These are phyloP conservation scores for Phaenicophaeus curvirostris DNA, from an alignment of 2,797 vertebrate species.

Conservation along the genomic window DNA sequence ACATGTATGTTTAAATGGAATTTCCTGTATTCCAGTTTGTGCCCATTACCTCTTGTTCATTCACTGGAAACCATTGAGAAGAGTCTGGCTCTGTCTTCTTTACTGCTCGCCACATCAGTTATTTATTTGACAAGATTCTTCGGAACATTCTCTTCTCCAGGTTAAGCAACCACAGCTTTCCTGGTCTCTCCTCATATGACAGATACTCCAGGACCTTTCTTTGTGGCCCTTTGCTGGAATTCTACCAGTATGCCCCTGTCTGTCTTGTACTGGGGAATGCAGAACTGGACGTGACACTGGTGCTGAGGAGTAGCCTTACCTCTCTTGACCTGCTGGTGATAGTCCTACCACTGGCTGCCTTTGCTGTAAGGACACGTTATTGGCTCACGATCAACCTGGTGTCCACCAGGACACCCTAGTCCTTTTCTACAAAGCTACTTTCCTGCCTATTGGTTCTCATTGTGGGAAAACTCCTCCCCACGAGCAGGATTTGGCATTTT, in stretches of 20 bases:
- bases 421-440: background rate
- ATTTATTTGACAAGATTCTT: no score
- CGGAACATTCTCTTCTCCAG: no score
- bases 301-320: background rate
- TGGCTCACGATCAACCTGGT: background rate
- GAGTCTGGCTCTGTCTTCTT: no score
- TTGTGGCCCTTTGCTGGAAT: background rate
- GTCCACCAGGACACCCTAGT: background rate
- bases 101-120: no score
- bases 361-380: background rate
- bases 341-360: background rate
- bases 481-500: background rate
- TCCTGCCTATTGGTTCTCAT: background rate
- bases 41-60: background rate
- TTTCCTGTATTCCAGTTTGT: background rate
- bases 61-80: no score
- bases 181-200: no score
- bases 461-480: background rate
- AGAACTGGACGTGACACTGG: background rate
- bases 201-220: background rate
- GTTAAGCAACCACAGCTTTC: no score
- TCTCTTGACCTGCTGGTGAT: background rate
- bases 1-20: background rate
- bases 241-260: rapidly evolving
- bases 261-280: background rate